Conservation (phyloP, 2,888 invertebrate genomes). For the Torymus auratus region DNA sequence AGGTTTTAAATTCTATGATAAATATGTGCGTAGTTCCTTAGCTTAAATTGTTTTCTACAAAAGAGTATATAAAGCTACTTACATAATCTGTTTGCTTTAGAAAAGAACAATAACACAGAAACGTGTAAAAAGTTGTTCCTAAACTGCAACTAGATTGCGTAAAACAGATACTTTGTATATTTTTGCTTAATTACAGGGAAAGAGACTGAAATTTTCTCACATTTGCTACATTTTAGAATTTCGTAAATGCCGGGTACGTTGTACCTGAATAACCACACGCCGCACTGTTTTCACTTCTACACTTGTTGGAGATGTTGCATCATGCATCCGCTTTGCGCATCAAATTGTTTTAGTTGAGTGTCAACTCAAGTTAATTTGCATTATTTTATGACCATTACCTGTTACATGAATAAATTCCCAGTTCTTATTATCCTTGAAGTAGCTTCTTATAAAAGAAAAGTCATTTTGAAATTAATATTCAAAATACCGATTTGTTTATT, state of each 20-base stretch:
- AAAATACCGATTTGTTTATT: no score
- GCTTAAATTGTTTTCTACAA: no score
- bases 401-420: no score
- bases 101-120: conserved; percentile 15
- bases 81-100: not conserved
- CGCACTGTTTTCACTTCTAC: conserved; percentile 17
- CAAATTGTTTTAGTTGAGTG: not conserved
- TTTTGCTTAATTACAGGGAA: conserved; percentile 33
- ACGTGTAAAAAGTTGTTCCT: conserved; percentile 7
- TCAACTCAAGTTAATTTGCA: not conserved
- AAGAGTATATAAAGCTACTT: not conserved
- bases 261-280: not conserved
- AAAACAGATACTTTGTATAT: conserved; percentile 44
- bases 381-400: no score
- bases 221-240: conserved; percentile 37
- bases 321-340: not conserved
- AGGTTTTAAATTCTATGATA: no score
- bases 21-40: no score
- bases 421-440: no score
- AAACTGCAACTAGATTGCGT: conserved; percentile 23
- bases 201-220: conserved; percentile 37
- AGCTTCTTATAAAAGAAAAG: not conserved
- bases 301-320: conserved; percentile 8
- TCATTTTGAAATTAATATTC: not conserved
- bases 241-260: not conserved